Conservation (phyloP, 1,140 invertebrate genomes). For the Drosophila kurseongensis region DNA sequence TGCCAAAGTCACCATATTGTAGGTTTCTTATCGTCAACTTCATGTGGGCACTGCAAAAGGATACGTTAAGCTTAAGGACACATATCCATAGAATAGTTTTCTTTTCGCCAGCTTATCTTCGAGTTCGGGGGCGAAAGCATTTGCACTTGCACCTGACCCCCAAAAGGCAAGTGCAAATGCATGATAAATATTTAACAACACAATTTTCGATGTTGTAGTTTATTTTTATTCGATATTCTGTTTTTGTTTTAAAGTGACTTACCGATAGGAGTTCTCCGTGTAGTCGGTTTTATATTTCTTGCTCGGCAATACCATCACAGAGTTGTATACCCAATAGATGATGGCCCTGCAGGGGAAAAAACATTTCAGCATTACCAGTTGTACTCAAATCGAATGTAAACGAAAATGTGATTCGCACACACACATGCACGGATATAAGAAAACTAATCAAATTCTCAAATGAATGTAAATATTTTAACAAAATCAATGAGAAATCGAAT, state of each 20-base stretch:
- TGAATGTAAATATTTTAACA: constrained; percentile 63
- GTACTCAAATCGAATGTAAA: constrained; percentile 44
- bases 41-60: constrained; percentile 90
- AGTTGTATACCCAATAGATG: constrained; percentile 96
- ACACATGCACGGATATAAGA: constrained; percentile 2
- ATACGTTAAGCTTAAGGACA: constrained; percentile 47
- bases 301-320: constrained; percentile 92
- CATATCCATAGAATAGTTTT: constrained; percentile 5
- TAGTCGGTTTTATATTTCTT: constrained; percentile 92
- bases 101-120: constrained; percentile 25
- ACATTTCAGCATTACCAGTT: constrained; percentile 25
- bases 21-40: constrained; percentile 93
- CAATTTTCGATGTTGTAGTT: constrained; percentile 26
- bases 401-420: constrained; percentile 32
- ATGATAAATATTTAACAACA: constrained; percentile 73
- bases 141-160: constrained; percentile 50
- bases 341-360: constrained; percentile 87
- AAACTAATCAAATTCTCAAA: constrained; percentile 59
- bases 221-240: constrained; percentile 3
- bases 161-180: constrained; percentile 60
- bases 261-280: constrained; percentile 92
- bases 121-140: constrained; percentile 21
- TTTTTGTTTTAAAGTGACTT: constrained; percentile 40
- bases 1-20: constrained; percentile 91
- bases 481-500: constrained; percentile 50